Evolutionary conservation across 2,797 vertebrate genomes (phyloP), one percentile per base, ranked within the genome.

Genomic region (Tarsius wallacei): DNA sequence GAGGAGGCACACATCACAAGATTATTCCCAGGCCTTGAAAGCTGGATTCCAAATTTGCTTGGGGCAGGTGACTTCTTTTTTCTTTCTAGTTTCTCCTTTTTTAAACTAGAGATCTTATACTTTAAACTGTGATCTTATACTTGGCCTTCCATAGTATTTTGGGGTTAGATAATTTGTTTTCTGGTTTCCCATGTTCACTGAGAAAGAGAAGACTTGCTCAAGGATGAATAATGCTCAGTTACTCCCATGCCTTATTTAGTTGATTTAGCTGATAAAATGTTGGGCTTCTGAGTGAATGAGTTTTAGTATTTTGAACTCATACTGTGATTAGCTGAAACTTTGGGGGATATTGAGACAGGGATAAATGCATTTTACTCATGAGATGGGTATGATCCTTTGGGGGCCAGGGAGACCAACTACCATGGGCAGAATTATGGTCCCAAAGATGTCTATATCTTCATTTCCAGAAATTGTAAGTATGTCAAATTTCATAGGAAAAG

Each of bases 351-450:
- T 26, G 9, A 11, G 13, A 42, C n/a, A 17, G 19, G 6, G 9
- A 4, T 22, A 21, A 68, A 24, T 22, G 5, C 24, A 70, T 61
- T n/a, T 77, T 26, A 7, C 2, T 0, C 31, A 8, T 31, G 17
- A 5, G 4, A 17, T 49, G 4, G 53, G 31, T 0, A 3, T 4
- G 16, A 77, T 53, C 4, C 33, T 87, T 26, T 51, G 2, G 22
- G 22, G 5, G 36, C 16, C 9, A 19, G 49, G 9, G 14, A 64
- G 16, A 4, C 21, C 10, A 5, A 19, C 5, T 49, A 5, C 17
- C 4, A 1, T 12, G 47, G 7, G n/a, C 24, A 47, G 28, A 17
- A 6, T 19, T 21, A 49, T 9, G 11, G 0, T 0, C 26, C 13
- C 13, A 47, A 19, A 87, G 33, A 77, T 33, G 17, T 33, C 55